A percentile compares a stretch with the other conserved stretches of the same genome.
Conservation (phyloP, 2,113 vertebrate genomes). For the Drymodes brunneopygia region DNA sequence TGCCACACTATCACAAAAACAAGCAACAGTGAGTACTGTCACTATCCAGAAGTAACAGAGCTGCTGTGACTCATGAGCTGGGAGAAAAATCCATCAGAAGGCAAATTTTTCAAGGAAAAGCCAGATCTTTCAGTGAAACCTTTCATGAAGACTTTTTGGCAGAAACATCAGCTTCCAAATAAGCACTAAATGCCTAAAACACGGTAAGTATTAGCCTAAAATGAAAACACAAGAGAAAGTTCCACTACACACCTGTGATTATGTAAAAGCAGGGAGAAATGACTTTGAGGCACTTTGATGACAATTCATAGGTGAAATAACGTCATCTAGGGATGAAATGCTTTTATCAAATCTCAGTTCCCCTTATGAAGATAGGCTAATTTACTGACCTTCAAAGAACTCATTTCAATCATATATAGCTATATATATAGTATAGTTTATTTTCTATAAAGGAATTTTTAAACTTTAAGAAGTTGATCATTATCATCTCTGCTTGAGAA, state of each 20-base stretch:
- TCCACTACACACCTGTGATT: background rate
- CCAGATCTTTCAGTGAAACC: background rate
- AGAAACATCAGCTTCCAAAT: background rate
- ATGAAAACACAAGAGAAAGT: background rate
- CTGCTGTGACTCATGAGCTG: background rate
- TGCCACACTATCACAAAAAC: background rate
- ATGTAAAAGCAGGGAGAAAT: background rate
- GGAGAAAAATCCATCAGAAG: background rate
- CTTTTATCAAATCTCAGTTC: background rate
- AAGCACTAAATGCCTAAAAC: background rate
- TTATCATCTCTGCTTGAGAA: background rate
- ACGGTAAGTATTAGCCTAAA: background rate
- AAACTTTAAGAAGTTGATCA: background rate
- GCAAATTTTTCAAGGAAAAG: background rate
- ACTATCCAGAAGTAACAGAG: background rate
- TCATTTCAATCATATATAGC: background rate
- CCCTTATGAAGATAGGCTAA: background rate
- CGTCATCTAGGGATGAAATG: background rate
- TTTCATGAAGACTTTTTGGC: background rate
- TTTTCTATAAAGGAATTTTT: background rate
- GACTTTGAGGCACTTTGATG: background rate
- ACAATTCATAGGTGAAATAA: background rate
- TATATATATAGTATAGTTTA: background rate
- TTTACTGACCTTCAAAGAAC: conserved; percentile 9
- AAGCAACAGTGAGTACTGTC: background rate